Evolutionary conservation across 2,113 vertebrate species (phyloP), one percentile per base, ranked within the genome.

Genomic region (Megatriorchis doriae): DNA sequence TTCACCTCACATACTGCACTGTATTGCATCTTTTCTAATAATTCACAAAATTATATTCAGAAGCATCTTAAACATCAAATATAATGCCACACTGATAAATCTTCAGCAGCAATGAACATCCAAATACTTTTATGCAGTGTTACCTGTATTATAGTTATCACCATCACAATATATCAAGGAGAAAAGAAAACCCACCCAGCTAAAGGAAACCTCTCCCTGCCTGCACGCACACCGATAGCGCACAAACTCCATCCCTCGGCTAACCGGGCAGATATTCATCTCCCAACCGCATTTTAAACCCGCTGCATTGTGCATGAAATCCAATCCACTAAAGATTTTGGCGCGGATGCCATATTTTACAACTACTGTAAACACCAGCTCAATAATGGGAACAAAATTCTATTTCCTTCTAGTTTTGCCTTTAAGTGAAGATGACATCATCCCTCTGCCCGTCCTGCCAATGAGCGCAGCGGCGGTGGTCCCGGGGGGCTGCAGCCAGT

Each of bases 341-440:
- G 86, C 56, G 4, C 14, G 22, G 81, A 42, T 93, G 79, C 90
- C 77, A 10, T 91, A 94, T 97, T 98, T 96, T 88, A 96, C 84
- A 96, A 77, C 71, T 87, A 66, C 81, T 88, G 91, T 94, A 96
- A 97, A 97, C 97, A 97, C 43, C 13, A 85, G 94, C 93, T 96
- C 94, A 94, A 90, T 96, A 97, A 98, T 95, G 95, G 96, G 95
- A 97, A 92, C 83, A 72, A 84, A 96, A 97, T 95, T 95, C 93
- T 94, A 97, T 97, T 94, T 98, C 97, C 94, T 97, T 72, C 94
- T 52, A 93, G 96, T 97, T 98, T 97, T 95, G 97, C 97, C 97
- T 97, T 86, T 93, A 96, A 97, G 87, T 97, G 95, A 92, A 94
- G 90, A 98, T 99, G 98, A 99, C 98, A 98, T 98, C 98, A 99